Base-by-base conservation (phyloP, 2,888 invertebrate genomes). In the Sphaeridia pumilis region DNA sequence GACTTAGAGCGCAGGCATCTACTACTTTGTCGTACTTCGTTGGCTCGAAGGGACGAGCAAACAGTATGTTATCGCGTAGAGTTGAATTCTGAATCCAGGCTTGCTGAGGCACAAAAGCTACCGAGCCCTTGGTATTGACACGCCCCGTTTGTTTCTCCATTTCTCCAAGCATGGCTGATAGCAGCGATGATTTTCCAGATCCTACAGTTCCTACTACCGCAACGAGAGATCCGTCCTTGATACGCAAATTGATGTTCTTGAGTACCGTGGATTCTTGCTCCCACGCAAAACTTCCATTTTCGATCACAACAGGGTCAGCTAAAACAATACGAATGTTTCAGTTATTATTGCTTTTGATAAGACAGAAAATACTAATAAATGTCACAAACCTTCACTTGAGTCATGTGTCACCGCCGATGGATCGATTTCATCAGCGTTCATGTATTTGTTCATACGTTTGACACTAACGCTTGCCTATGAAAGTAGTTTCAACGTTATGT, bases 41-140 rank as follows among this genome's bases (percentile, higher is more conserved):
- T 24, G 68, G 65, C 43, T 72, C 66, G 28, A 68, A 67, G 1
- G 67, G 59, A 55, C 69, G 68, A 25, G 73, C 72, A 67, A 76
- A 76, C 28, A 74, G 61, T 48, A 77, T 73, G 61, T 77, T 77
- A 46, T 76, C 72, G 54, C 69, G 66, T 7, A 76, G 59, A 0
- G 74, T 72, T 1, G 72, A 71, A 65, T 76, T 76, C 67, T 75
- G 75, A 49, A 76, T 74, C 76, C 76, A 76, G 0, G 76, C 75
- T 63, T 75, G 74, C 65, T 77, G 77, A 0, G 76, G 69, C 1
- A 76, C 76, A 65, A 75, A 77, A 1, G 76, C 76, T 4, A 75
- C 65, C 2, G 67, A 64, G 17, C 75, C 75, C 47, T 62, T 62
- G 2, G 62, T 63, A 47, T 68, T 68, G 1, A 68, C 66, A 38